Evolutionary conservation across 2,113 vertebrate species (phyloP), one percentile per base, ranked within the genome.

Genomic region (Nymphicus hollandicus): DNA sequence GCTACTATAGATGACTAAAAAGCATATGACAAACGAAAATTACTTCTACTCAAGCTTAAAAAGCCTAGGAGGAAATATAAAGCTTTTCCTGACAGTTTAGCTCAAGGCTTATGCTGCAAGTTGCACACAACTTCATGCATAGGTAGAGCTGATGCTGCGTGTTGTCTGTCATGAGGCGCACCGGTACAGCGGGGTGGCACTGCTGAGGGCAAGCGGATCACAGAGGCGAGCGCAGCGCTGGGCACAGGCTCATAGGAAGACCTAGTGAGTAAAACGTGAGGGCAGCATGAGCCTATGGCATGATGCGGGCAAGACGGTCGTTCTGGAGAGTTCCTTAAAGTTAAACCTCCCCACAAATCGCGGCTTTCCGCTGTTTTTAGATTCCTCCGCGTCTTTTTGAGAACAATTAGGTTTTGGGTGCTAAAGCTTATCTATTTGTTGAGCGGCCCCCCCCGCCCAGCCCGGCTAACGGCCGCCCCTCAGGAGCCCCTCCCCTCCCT

Each of bases 371-470:
- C 4, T 24, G 33, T 5, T 44, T 13, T 19, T 5, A 7, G 23
- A 3, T 22, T 27, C 31, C 33, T n/a, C 28, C 13, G 6, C 4
- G 6, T 35, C 8, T 16, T 29, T 17, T 16, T 18, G 15, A 35
- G 16, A n/a, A 12, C 46, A 15, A 11, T 7, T 2, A 9, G 13
- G n/a, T 14, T 33, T 20, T 28, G 19, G 20, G 19, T 13, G 41
- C 5, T 16, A 4, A 15, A 29, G n/a, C 13, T 33, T 1, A 1
- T 0, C 33, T 3, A 1, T 7, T 5, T 13, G 23, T 22, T 13
- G 33, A 20, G 15, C 9, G 6, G 74, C 23, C 41, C 39, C 13
- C 10, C 24, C 60, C 29, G 18, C n/a, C 24, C 41, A 56, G 53
- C 53, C 53, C 8, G 10, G 16, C 35, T 27, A 17, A 39, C 35